Evolutionary conservation across 1,140 invertebrate genomes (phyloP).

Genomic region (Euura saliciscinereae): DNA sequence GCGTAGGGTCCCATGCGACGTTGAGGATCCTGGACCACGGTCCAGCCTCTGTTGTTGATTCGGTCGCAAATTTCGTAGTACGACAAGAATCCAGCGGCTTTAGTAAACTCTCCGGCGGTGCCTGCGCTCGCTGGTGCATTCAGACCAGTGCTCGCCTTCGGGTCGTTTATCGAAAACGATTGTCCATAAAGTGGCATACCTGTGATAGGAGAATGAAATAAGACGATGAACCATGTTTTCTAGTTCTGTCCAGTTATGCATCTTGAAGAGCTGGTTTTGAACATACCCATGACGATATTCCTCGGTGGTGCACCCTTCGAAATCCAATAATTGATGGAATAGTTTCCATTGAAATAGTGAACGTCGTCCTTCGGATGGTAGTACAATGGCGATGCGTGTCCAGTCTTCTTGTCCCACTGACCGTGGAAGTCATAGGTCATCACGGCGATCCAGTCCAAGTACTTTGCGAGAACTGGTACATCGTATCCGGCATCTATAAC

Average conservation of each 20-base stretch:
- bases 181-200: conserved; percentile 88
- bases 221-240: too few relatives aligned
- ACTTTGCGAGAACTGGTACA: conserved; percentile 71
- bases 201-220: conserved; percentile 20
- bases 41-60: conserved; percentile 79
- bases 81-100: conserved; percentile 83
- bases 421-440: conserved; percentile 90
- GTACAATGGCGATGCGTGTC: conserved; percentile 82
- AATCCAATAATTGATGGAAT: conserved; percentile 88
- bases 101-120: conserved; percentile 79
- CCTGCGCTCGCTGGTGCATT: conserved; percentile 79
- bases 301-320: conserved; percentile 77
- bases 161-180: conserved; percentile 75
- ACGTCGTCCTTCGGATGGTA: conserved; percentile 71
- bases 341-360: conserved; percentile 69
- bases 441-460: conserved; percentile 86
- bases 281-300: conserved; percentile 80
- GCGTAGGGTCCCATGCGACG: conserved; percentile 85
- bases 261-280: too few relatives aligned
- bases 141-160: conserved; percentile 58
- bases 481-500: conserved; percentile 87
- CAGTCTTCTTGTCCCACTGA: conserved; percentile 83
- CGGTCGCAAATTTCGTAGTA: conserved; percentile 91
- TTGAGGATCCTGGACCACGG: conserved; percentile 75
- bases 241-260: conserved; percentile 8